Base-by-base conservation (phyloP, 1,140 invertebrate species). In the Euschistus heros region DNA sequence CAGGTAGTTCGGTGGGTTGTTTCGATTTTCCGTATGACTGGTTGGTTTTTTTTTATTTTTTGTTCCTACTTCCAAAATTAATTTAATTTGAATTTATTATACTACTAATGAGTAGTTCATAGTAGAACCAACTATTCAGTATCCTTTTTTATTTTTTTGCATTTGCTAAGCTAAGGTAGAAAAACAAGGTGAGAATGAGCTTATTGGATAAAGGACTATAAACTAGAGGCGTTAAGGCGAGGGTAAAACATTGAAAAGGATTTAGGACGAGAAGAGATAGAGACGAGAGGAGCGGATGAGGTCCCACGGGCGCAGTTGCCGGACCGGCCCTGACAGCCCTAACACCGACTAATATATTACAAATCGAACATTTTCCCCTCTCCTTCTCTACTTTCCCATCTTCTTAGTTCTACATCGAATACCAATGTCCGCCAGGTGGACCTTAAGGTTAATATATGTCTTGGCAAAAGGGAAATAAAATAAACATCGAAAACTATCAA, bases 171-270 rank as follows among this genome's bases (percentile, higher is more conserved):
- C 2, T 15, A 47, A 47, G 46, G 46, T n/a, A 47, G 46, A 18
- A 47, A 17, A 18, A 47, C 15, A 47, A 47, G 46, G 46, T 15
- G 18, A 47, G 4, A 47, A 47, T 47, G 13, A 13, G 2, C 15
- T 47, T n/a, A 47, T 47, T 4, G 18, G 15, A 47, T 18, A n/a
- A 18, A 47, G 13, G 15, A 47, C 46, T 47, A 18, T 47, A 15
- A 18, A 30, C 15, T 47, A 47, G 18, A 18, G 15, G 46, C 46
- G 46, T 47, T 47, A 47, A 47, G 46, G 46, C 13, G 46, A n/a
- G 18, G 46, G 46, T 47, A 47, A 47, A 47, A 47, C 46, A 47
- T 47, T 47, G 46, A 47, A 47, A 47, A 47, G 46, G 46, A 47
- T 47, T 47, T 47, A 18, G 46, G 46, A 18, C 3, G 2, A 18